Evolutionary conservation across 2,888 invertebrate genomes (phyloP).

Genomic region (Melanotus villosus): DNA sequence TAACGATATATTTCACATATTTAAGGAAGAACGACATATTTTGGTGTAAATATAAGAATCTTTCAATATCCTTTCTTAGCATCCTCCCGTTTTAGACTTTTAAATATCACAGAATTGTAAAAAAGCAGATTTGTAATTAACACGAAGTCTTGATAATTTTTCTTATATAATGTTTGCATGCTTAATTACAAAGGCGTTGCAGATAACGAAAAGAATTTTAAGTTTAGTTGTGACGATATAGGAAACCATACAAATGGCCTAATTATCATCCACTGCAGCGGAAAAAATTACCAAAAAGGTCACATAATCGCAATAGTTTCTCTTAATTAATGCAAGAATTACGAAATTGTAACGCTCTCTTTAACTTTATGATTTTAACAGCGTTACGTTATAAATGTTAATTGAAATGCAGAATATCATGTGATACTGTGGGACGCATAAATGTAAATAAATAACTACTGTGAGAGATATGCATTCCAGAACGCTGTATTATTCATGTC

Average conservation of each 20-base stretch:
- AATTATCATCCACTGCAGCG: constrained; percentile 16
- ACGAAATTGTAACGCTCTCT: constrained; percentile 32
- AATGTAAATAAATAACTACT: background rate
- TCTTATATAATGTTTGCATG: constrained; percentile 7
- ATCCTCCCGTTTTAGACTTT: too few species aligned
- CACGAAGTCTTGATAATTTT: too few species aligned
- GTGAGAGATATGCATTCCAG: background rate
- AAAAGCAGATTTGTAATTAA: too few species aligned
- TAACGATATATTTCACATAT: too few species aligned
- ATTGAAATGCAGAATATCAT: constrained; percentile 12
- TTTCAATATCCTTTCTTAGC: too few species aligned
- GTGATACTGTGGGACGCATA: constrained; percentile 4
- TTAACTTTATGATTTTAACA: constrained; percentile 23
- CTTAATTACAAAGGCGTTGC: constrained; percentile 12
- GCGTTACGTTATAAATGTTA: constrained; percentile 3
- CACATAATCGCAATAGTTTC: constrained; percentile 14
- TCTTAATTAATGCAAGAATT: constrained; percentile 16
- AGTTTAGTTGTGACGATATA: constrained; percentile 1
- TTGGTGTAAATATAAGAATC: too few species aligned
- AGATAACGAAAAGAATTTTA: constrained; percentile 1
- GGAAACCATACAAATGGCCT: constrained; percentile 23
- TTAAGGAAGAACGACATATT: too few species aligned
- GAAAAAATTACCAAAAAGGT: constrained; percentile 19
- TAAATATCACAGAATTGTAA: too few species aligned
- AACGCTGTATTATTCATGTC: background rate